Conservation (phyloP, 2,113 vertebrate genomes). For the Chaetura pelagica region DNA sequence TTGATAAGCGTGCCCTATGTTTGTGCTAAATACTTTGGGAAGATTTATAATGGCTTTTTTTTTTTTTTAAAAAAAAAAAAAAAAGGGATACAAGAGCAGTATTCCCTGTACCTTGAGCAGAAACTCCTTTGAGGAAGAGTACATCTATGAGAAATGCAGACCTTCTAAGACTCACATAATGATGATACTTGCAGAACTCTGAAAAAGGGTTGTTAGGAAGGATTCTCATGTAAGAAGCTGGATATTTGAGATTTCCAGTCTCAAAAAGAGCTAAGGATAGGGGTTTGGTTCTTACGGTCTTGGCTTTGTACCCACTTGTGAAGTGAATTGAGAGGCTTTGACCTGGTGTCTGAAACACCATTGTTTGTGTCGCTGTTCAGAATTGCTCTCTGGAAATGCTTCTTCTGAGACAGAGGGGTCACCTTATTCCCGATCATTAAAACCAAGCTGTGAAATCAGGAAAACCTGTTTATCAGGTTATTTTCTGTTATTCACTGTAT, state of each 20-base stretch:
- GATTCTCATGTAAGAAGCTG: background rate
- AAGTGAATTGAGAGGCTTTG: background rate
- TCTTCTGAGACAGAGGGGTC: background rate
- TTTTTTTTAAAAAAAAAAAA: slow-evolving; percentile 51
- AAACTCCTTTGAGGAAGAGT: slow-evolving; percentile 22
- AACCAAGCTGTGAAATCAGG: background rate
- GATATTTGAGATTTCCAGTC: background rate
- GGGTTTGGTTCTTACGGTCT: background rate
- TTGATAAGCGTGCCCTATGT: background rate
- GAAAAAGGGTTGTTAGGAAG: background rate
- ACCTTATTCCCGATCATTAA: background rate
- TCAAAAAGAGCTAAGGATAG: background rate
- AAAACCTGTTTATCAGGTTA: background rate
- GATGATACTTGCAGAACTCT: background rate
- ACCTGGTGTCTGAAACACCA: background rate
- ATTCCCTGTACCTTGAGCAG: background rate
- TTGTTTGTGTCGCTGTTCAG: background rate
- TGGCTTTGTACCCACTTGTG: background rate
- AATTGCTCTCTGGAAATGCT: background rate
- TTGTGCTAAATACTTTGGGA: slow-evolving; percentile 34
- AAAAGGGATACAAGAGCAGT: background rate
- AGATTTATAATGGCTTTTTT: background rate
- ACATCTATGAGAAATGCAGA: background rate
- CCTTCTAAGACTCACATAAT: background rate
- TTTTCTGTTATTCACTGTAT: background rate